Conservation (phyloP, 1,140 invertebrate genomes). For the Trigoniulus corallinus region DNA sequence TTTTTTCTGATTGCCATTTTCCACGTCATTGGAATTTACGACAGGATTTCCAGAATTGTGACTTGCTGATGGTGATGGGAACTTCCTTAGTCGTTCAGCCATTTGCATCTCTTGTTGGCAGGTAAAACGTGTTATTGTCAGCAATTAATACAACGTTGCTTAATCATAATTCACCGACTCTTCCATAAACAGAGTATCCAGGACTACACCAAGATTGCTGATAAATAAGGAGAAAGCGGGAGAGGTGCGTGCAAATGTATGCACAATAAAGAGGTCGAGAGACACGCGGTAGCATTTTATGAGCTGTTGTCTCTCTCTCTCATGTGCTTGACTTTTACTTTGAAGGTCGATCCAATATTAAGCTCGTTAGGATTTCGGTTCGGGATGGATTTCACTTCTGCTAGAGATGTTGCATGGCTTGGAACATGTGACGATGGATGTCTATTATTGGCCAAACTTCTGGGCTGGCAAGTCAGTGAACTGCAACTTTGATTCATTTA, state of each 20-base stretch:
- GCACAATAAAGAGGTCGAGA: too few species aligned
- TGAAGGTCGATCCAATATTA: background rate
- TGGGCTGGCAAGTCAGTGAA: conserved; percentile 52
- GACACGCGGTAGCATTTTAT: too few species aligned
- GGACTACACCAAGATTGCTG: conserved; percentile 55
- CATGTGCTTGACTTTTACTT: too few species aligned
- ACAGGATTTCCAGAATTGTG: conserved; percentile 67
- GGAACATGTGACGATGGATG: conserved; percentile 81
- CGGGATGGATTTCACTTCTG: conserved; percentile 27
- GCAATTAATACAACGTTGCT: background rate
- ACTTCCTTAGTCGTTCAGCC: conserved; percentile 88
- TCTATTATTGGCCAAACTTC: conserved; percentile 49
- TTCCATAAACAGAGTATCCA: conserved; percentile 37
- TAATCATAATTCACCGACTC: background rate
- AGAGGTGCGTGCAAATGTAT: conserved; percentile 27
- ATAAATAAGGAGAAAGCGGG: conserved; percentile 69
- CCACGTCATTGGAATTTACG: too few species aligned
- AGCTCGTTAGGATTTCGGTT: conserved; percentile 8
- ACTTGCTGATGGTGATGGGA: conserved; percentile 86
- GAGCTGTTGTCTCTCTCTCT: too few species aligned
- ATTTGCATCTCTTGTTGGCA: conserved; percentile 75
- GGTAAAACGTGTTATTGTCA: conserved; percentile 31
- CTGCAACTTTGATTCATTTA: background rate
- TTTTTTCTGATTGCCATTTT: too few species aligned
- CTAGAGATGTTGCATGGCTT: conserved; percentile 66